These are phyloP conservation scores for Megaceryle torquata DNA, from an alignment of 2,113 vertebrate genomes.

Conservation along the genomic window DNA sequence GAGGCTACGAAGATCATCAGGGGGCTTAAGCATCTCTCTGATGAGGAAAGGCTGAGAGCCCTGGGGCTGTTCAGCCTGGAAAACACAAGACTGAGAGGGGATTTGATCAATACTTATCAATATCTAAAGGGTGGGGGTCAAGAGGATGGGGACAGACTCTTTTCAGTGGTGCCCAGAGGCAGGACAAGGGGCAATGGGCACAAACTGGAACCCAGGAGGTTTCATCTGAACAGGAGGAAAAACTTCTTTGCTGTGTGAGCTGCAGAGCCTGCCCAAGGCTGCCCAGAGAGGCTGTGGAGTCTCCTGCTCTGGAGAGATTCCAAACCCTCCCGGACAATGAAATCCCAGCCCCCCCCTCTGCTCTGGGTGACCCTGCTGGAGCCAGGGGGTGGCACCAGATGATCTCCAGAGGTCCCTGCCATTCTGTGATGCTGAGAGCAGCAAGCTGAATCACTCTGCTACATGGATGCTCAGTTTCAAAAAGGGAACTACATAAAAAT, in stretches of 20 bases:
- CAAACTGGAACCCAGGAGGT: not conserved
- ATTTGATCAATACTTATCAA: not conserved
- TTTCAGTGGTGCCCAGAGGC: not conserved
- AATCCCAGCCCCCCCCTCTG: not conserved
- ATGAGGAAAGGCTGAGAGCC: not conserved
- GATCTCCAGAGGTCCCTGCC: not conserved
- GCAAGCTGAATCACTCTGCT: accelerated
- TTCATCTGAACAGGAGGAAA: not conserved
- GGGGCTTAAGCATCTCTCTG: not conserved
- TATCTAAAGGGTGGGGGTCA: not conserved
- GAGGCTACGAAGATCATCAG: not conserved
- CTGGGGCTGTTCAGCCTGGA: not conserved
- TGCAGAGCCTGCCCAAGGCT: not conserved
- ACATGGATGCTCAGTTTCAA: accelerated
- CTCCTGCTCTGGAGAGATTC: not conserved
- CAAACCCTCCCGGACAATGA: not conserved
- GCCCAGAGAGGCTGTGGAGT: not conserved
- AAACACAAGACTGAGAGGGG: not conserved
- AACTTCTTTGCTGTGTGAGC: not conserved
- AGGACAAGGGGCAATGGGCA: not conserved
- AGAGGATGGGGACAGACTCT: not conserved
- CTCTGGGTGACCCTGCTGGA: not conserved
- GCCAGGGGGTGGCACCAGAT: not conserved
- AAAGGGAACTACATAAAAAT: not conserved
- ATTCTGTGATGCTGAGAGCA: not conserved